Evolutionary conservation across 2,888 invertebrate species (phyloP).

Genomic region (Tupiocoris notatus): DNA sequence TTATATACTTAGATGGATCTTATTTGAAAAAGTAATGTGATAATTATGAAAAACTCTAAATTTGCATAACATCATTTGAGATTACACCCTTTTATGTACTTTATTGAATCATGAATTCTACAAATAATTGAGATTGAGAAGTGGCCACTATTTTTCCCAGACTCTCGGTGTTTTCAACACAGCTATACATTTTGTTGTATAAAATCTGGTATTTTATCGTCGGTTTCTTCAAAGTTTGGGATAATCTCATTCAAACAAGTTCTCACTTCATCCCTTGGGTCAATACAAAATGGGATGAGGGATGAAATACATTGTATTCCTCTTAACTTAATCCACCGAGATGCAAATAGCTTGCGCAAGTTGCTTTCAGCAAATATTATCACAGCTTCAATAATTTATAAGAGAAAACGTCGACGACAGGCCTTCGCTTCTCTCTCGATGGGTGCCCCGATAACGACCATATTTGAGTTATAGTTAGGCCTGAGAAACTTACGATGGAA

Average conservation of each 20-base stretch:
- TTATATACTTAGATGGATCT: too few relatives aligned
- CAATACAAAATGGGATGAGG: neutral
- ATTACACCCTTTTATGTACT: too few relatives aligned
- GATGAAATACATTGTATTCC: neutral
- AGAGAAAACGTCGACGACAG: neutral
- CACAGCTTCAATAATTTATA: neutral
- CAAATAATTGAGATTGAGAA: too few relatives aligned
- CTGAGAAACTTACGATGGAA: slow-evolving; percentile 23
- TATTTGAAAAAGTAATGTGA: too few relatives aligned
- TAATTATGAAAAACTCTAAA: too few relatives aligned
- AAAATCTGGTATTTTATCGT: too few relatives aligned
- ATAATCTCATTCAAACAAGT: neutral
- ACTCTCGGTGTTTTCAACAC: too few relatives aligned
- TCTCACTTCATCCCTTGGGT: neutral
- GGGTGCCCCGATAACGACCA: slow-evolving; percentile 15
- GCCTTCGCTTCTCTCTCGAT: neutral
- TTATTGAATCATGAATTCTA: too few relatives aligned
- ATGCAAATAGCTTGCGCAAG: slow-evolving; percentile 1
- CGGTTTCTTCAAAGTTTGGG: neutral
- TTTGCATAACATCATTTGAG: too few relatives aligned
- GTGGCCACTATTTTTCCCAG: too few relatives aligned
- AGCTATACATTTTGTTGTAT: too few relatives aligned
- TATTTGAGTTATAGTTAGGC: slow-evolving; percentile 23
- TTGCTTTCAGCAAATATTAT: slow-evolving; percentile 7
- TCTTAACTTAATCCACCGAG: neutral